Evolutionary conservation across 2,888 invertebrate genomes (phyloP), one percentile per base, ranked within the genome.

Genomic region (Torymus tubicola): DNA sequence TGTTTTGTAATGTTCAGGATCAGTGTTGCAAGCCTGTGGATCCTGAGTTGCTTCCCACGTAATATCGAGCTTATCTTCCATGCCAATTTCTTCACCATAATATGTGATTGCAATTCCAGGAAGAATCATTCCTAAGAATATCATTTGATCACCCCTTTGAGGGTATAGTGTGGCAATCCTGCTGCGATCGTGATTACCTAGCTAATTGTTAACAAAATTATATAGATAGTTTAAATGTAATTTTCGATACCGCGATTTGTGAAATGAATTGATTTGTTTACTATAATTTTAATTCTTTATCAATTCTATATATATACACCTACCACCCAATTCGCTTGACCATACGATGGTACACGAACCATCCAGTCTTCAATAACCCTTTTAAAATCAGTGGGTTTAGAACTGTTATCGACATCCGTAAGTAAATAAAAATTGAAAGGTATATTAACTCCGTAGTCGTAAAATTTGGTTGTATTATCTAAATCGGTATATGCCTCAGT

Each of bases 101-200:
- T 98, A 98, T 0, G 96, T 95, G 5, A 97, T 94, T 21, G 95
- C 94, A 5, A 96, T 93, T 61, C 98, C 98, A 2, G 97, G 97
- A 74, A 98, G 91, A 14, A 97, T 92, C 87, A 96, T 92, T 16
- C 94, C 91, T 75, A 98, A 89, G 95, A 97, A 96, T 88, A 96
- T 96, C 87, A 97, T 93, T 14, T 95, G 95, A 89, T 97, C 96
- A 0, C 95, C 93, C 84, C 95, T 92, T 76, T 93, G 92, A 5
- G 87, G 95, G 82, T 93, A 94, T 84, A 96, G 93, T 0, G 95
- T 93, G 0, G 94, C 95, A 16, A 94, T 93, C 84, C 96, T 93
- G 61, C 91, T 92, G 69, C 94, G 93, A 87, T 96, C 96, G 85
- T 96, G 96, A 88, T 96, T 96, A 70, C 96, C 96, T 87, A 96